phyloP scores from a whole-genome alignment of 2,797 vertebrate genomes.

The Acanthopagrus latus region DNA sequence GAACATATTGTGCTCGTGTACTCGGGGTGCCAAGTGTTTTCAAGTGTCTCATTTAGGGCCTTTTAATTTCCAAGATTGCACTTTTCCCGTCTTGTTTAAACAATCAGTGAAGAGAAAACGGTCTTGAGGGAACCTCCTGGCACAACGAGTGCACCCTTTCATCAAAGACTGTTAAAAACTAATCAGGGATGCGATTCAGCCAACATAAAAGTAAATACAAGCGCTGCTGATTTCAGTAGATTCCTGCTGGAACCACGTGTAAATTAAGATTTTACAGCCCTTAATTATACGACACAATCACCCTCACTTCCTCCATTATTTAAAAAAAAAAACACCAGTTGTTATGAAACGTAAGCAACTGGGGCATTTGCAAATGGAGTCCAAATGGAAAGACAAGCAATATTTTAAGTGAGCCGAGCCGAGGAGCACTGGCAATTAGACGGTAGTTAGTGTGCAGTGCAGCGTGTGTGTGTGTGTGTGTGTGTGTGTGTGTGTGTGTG shows the following conservation, averaged over 20 bases:
- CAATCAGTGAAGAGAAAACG: not conserved
- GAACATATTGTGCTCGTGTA: not conserved
- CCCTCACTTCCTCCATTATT: not conserved
- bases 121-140: not conserved
- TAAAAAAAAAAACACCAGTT: slow-evolving; percentile 22
- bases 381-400: slow-evolving; percentile 23
- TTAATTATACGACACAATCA: not conserved
- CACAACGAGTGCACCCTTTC: not conserved
- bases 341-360: slow-evolving; percentile 29
- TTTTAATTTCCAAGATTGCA: not conserved
- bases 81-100: not conserved
- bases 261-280: not conserved
- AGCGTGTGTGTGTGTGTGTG: slow-evolving; percentile 10
- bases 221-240: slow-evolving; percentile 26
- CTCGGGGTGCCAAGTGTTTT: not conserved
- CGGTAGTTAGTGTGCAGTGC: slow-evolving; percentile 4
- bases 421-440: slow-evolving; percentile 38
- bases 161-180: slow-evolving; percentile 15
- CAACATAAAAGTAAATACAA: slow-evolving; percentile 8
- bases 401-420: slow-evolving; percentile 39
- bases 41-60: not conserved
- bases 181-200: slow-evolving; percentile 6
- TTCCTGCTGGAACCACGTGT: not conserved
- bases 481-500: slow-evolving; percentile 25
- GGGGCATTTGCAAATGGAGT: slow-evolving; percentile 23